Conservation (phyloP, 2,888 invertebrate genomes). For the Zootermopsis nevadensis region DNA sequence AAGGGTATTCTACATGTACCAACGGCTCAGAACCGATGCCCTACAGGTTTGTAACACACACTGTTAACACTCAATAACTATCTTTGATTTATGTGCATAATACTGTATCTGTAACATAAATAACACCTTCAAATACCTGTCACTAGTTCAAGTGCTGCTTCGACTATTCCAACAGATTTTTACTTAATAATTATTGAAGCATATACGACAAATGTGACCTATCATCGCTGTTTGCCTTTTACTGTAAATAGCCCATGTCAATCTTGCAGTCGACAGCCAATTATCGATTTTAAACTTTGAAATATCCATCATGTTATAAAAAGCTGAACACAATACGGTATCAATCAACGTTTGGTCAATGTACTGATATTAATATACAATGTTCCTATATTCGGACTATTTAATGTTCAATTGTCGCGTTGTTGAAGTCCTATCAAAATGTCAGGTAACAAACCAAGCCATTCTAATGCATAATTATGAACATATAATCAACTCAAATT, state of each 20-base stretch:
- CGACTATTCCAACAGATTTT: neutral
- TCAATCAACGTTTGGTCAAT: conserved; percentile 7
- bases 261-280: conserved; percentile 39
- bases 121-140: neutral
- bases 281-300: conserved; percentile 41
- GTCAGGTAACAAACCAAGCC: neutral
- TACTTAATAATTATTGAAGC: neutral
- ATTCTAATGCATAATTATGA: too few relatives aligned
- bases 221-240: conserved; percentile 18
- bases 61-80: too few relatives aligned
- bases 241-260: conserved; percentile 33
- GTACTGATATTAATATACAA: conserved; percentile 14
- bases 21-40: too few relatives aligned
- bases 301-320: conserved; percentile 20
- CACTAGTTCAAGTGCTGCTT: too few relatives aligned
- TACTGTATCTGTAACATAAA: neutral
- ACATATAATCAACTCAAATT: too few relatives aligned
- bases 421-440: neutral
- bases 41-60: too few relatives aligned
- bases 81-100: too few relatives aligned
- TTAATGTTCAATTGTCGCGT: neutral
- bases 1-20: too few relatives aligned
- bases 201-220: conserved; percentile 13
- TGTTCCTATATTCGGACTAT: neutral
- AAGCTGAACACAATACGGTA: conserved; percentile 25